Conservation (phyloP, 2,888 invertebrate genomes). For the Leptinotarsa haldemani region DNA sequence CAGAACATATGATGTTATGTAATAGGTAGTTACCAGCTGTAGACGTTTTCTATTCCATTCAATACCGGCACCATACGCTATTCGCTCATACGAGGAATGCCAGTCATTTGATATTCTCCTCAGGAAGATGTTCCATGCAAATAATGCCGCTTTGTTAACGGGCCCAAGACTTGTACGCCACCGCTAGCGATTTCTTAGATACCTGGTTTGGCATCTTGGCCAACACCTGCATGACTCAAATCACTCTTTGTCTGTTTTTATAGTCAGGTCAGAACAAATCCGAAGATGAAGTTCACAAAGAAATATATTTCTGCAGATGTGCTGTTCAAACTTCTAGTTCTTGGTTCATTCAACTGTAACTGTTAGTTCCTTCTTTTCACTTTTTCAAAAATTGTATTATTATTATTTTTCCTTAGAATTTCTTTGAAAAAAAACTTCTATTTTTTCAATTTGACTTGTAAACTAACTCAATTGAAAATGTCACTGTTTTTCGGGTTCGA, state of each 20-base stretch:
- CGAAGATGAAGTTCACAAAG: neutral
- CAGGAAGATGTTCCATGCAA: conserved; percentile 37
- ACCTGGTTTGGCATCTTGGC: conserved; percentile 29
- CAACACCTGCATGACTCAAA: conserved; percentile 34
- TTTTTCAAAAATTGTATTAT: neutral
- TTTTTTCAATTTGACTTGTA: too few relatives aligned
- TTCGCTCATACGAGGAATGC: conserved; percentile 15
- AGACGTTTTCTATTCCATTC: conserved; percentile 16
- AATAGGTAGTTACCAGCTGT: conserved; percentile 12
- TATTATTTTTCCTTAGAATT: too few relatives aligned
- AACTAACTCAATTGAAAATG: too few relatives aligned
- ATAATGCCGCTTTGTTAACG: conserved; percentile 36
- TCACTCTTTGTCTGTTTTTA: conserved; percentile 22
- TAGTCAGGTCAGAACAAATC: conserved; percentile 25
- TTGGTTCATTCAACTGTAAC: neutral
- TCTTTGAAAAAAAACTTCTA: too few relatives aligned
- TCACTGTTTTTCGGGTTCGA: too few relatives aligned
- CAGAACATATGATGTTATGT: conserved; percentile 8
- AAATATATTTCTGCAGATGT: neutral
- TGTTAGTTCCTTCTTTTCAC: neutral
- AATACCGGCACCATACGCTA: conserved; percentile 13
- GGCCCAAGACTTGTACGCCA: conserved; percentile 27
- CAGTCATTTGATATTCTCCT: conserved; percentile 33
- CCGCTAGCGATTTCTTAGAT: conserved; percentile 22
- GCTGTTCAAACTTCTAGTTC: neutral